A percentile compares a stretch with the other conserved stretches of the same genome.
Conservation (phyloP, 1,140 invertebrate species). For the Apis laboriosa region DNA sequence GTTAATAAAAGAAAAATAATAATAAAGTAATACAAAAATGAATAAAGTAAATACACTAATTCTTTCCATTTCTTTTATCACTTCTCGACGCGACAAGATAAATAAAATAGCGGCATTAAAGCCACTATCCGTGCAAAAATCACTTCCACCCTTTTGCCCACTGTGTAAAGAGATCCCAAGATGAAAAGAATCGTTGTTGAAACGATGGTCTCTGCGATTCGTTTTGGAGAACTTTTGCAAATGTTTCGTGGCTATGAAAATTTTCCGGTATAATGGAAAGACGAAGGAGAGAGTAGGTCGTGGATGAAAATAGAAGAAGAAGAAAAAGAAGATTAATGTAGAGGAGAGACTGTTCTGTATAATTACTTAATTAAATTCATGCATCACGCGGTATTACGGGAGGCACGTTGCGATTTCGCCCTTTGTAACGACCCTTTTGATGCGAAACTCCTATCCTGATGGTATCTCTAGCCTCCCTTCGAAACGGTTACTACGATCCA, state of each 20-base stretch:
- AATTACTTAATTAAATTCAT: conserved; percentile 74
- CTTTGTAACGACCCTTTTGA: conserved; percentile 55
- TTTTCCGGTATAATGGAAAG: conserved; percentile 24
- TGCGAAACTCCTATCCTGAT: conserved; percentile 22
- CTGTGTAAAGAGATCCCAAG: not conserved
- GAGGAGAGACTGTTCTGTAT: conserved; percentile 35
- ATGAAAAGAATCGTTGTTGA: conserved; percentile 38
- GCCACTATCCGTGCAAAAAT: not conserved
- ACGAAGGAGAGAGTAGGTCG: not conserved
- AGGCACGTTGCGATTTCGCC: conserved; percentile 24
- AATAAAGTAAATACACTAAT: too few relatives aligned
- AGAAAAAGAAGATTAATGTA: conserved; percentile 50
- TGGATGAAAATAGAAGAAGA: not conserved
- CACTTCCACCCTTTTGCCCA: conserved; percentile 6
- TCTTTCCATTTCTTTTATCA: not conserved
- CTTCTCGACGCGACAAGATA: not conserved
- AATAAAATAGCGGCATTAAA: not conserved
- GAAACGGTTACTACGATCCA: conserved; percentile 4
- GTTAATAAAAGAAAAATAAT: too few relatives aligned
- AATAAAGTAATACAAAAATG: too few relatives aligned
- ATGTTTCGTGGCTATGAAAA: not conserved
- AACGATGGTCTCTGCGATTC: conserved; percentile 2
- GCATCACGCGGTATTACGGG: conserved; percentile 64
- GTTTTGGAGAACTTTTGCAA: conserved; percentile 7
- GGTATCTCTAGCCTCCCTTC: conserved; percentile 19